Conservation (phyloP, 2,888 invertebrate species). For the Drosophila prostipennis region DNA sequence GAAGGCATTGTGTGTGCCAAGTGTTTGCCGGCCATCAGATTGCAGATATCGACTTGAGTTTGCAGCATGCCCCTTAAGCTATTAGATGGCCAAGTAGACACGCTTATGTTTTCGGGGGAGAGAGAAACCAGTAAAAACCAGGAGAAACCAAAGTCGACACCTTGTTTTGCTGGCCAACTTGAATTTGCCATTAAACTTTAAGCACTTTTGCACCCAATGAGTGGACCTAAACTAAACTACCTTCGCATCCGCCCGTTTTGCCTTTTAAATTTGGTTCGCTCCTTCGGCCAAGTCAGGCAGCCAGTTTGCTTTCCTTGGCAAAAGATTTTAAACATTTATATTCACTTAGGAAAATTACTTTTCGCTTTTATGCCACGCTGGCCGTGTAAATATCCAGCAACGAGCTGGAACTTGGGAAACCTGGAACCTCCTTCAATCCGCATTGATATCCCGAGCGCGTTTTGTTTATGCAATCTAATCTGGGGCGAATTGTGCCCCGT, state of each 20-base stretch:
- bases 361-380: slow-evolving; percentile 60
- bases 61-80: slow-evolving; percentile 19
- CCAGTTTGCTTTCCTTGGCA: slow-evolving; percentile 29
- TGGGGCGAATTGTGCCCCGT: slow-evolving; percentile 29
- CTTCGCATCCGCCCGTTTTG: slow-evolving; percentile 43
- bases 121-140: too few species aligned
- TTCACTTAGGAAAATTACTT: slow-evolving; percentile 82
- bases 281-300: slow-evolving; percentile 1
- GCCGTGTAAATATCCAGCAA: slow-evolving; percentile 58
- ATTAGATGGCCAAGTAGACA: slow-evolving; percentile 24
- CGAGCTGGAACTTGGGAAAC: slow-evolving; percentile 38
- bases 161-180: slow-evolving; percentile 56
- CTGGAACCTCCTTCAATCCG: slow-evolving; percentile 21
- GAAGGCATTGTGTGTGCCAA: slow-evolving; percentile 15
- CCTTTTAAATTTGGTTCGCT: slow-evolving; percentile 63
- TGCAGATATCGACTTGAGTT: slow-evolving; percentile 17
- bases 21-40: slow-evolving; percentile 29
- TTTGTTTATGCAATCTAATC: slow-evolving; percentile 62
- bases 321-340: slow-evolving; percentile 75
- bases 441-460: slow-evolving; percentile 51
- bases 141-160: slow-evolving; percentile 45
- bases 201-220: slow-evolving; percentile 64
- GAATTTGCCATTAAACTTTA: slow-evolving; percentile 71
- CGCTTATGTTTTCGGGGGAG: slow-evolving; percentile 26
- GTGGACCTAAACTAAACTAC: slow-evolving; percentile 8